These are phyloP conservation scores for Hippasteria phrygiana DNA, from an alignment of 53 echinoderm and acorn worm species.

Conservation along the genomic window DNA sequence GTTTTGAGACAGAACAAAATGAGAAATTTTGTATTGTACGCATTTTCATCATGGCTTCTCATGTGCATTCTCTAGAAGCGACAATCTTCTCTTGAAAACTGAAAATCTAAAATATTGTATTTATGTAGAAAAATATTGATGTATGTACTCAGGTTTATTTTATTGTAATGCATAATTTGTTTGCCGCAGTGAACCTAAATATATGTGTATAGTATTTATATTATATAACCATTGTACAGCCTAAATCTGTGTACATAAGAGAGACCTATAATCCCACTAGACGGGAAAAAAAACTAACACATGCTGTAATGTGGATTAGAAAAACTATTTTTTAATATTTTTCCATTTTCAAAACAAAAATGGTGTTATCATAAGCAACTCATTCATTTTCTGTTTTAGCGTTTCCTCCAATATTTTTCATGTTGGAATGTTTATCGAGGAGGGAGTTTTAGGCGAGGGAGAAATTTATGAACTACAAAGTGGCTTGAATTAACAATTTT, in stretches of 20 bases:
- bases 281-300: constrained; percentile 31
- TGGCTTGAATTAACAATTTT: too few relatives aligned
- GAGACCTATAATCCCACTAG: constrained; percentile 38
- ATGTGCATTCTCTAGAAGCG: neutral
- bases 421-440: neutral
- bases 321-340: constrained; percentile 37
- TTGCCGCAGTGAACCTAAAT: constrained; percentile 50
- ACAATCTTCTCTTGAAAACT: neutral
- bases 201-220: constrained; percentile 68
- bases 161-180: constrained; percentile 51
- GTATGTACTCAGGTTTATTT: constrained; percentile 66
- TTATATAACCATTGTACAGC: constrained; percentile 64
- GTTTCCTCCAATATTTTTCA: neutral
- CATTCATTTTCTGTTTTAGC: neutral
- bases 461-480: too few relatives aligned
- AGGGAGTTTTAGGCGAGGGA: too few relatives aligned
- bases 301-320: constrained; percentile 20
- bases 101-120: neutral
- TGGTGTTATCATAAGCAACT: neutral
- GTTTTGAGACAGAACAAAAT: too few relatives aligned
- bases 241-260: constrained; percentile 51
- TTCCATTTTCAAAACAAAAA: neutral
- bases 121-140: constrained; percentile 45
- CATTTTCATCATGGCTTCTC: too few relatives aligned
- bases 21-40: too few relatives aligned